Evolutionary conservation across 2,888 invertebrate species (phyloP).

Genomic region (Nowickia ferox): DNA sequence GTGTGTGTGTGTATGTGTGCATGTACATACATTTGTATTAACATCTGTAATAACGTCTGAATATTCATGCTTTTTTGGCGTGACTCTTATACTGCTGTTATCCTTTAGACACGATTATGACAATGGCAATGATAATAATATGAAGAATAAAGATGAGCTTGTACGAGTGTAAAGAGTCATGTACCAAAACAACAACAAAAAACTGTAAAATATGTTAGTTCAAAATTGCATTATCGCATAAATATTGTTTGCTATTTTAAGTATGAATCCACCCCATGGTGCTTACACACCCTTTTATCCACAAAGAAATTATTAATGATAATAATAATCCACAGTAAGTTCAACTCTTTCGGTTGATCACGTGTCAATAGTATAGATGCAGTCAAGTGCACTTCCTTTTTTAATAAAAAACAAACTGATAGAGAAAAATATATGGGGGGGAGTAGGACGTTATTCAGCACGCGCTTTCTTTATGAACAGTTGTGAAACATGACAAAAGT

Average conservation of each 20-base stretch:
- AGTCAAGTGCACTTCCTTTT: constrained; percentile 64
- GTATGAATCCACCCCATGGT: background rate
- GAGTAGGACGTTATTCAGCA: background rate
- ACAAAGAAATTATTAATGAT: background rate
- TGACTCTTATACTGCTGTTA: constrained; percentile 41
- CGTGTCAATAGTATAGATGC: constrained; percentile 61
- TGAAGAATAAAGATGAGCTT: constrained; percentile 38
- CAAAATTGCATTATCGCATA: constrained; percentile 51
- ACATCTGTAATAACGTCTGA: background rate
- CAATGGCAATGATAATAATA: constrained; percentile 38
- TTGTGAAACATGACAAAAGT: constrained; percentile 42
- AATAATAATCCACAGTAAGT: background rate
- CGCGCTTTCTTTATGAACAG: constrained; percentile 17
- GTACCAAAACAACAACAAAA: constrained; percentile 38
- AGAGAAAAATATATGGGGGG: background rate
- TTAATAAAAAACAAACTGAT: background rate
- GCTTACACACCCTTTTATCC: background rate
- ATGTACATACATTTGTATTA: background rate
- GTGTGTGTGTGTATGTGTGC: background rate
- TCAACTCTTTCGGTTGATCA: constrained; percentile 46
- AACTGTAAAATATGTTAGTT: constrained; percentile 8
- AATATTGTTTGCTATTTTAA: constrained; percentile 30
- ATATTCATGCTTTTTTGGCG: constrained; percentile 46
- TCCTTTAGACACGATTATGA: constrained; percentile 48
- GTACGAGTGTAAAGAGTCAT: constrained; percentile 46